phyloP scores from a whole-genome alignment of 2,888 invertebrate genomes.

The Hybos culiciformis region DNA sequence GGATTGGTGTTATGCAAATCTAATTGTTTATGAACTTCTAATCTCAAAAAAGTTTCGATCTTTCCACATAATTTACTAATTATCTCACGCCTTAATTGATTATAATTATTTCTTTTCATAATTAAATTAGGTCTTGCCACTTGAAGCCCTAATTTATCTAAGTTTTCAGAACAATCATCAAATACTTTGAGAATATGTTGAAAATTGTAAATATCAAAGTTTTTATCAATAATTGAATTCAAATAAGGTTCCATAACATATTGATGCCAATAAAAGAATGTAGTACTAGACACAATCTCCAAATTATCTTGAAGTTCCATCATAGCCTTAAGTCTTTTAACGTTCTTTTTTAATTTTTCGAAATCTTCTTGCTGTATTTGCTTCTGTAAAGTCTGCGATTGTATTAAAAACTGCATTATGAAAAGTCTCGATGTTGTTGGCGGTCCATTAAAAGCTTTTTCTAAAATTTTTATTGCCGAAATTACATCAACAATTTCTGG shows the following conservation, averaged over 20 bases:
- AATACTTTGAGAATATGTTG: constrained; percentile 21
- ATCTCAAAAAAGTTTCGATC: constrained; percentile 82
- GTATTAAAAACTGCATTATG: constrained; percentile 37
- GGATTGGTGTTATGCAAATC: constrained; percentile 61
- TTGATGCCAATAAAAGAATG: constrained; percentile 71
- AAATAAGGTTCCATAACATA: constrained; percentile 63
- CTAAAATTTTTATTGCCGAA: constrained; percentile 61
- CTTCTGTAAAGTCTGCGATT: background rate
- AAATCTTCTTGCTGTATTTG: constrained; percentile 21
- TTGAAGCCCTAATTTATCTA: constrained; percentile 15
- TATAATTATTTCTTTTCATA: constrained; percentile 24
- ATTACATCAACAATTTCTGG: constrained; percentile 54
- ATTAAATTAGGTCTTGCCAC: constrained; percentile 21
- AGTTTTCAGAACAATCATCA: constrained; percentile 30
- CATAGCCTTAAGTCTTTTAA: constrained; percentile 52
- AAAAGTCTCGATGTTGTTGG: constrained; percentile 49
- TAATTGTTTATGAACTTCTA: constrained; percentile 85
- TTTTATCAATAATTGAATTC: constrained; percentile 52
- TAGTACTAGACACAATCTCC: constrained; percentile 52
- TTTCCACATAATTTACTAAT: constrained; percentile 64
- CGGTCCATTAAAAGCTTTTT: constrained; percentile 50
- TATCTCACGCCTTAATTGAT: constrained; percentile 40
- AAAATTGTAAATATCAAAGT: constrained; percentile 42
- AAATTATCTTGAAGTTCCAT: constrained; percentile 45
- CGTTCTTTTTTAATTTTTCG: constrained; percentile 42